These are phyloP conservation scores for Podarcis cretensis DNA, from an alignment of 2,113 vertebrate genomes.

Conservation along the genomic window DNA sequence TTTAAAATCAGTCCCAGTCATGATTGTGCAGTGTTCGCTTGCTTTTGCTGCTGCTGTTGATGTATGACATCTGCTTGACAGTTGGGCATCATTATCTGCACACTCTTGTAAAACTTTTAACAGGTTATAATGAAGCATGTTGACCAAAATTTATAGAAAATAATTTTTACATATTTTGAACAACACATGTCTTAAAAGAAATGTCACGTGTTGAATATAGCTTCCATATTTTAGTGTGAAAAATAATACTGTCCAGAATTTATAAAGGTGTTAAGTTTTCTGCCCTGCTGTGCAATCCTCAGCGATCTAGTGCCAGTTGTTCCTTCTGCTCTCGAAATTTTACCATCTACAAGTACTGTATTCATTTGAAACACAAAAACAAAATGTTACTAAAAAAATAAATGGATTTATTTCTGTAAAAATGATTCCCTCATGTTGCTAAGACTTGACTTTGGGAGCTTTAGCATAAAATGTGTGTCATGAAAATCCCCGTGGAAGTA, in stretches of 20 bases:
- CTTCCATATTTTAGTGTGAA: constrained; percentile 68
- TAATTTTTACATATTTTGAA: constrained; percentile 72
- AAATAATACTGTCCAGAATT: constrained; percentile 66
- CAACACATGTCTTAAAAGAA: constrained; percentile 64
- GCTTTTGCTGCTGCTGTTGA: constrained; percentile 73
- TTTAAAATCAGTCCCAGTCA: constrained; percentile 52
- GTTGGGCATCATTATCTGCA: constrained; percentile 63
- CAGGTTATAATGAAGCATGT: constrained; percentile 76
- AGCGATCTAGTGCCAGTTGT: constrained; percentile 85
- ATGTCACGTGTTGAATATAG: constrained; percentile 62
- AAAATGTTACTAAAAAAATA: constrained; percentile 81
- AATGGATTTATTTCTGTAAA: constrained; percentile 79
- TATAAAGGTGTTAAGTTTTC: constrained; percentile 69
- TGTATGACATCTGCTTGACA: constrained; percentile 68
- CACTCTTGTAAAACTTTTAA: constrained; percentile 60
- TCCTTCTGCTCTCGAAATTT: constrained; percentile 73
- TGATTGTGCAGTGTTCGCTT: constrained; percentile 81
- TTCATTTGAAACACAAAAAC: constrained; percentile 76
- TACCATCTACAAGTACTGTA: constrained; percentile 78
- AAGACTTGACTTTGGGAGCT: no score
- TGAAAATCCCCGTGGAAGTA: not conserved
- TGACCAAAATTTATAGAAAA: constrained; percentile 75
- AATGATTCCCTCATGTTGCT: constrained; percentile 30
- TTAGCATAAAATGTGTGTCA: not conserved
- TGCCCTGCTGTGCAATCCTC: constrained; percentile 77